Evolutionary conservation across 1,140 invertebrate species (phyloP).

Genomic region (Dendroctonus valens): DNA sequence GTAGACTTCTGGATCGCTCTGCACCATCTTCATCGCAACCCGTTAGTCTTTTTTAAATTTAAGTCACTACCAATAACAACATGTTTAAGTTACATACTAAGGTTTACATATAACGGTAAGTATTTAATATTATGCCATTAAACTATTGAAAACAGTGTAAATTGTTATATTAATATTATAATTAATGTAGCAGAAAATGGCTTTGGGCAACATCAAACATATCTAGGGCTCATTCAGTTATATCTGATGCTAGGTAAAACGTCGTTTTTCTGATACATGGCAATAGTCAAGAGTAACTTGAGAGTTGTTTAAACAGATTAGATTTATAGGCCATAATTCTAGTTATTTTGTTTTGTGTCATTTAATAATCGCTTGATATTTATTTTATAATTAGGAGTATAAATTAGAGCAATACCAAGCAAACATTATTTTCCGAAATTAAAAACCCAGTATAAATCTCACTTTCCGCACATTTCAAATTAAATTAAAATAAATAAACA

Average conservation of each 20-base stretch:
- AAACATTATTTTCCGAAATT: too few species aligned
- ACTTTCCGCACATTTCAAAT: not conserved
- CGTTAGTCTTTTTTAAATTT: not conserved
- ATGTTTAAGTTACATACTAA: conserved; percentile 9
- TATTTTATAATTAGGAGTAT: too few species aligned
- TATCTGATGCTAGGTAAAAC: conserved; percentile 1
- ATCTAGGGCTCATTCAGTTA: conserved; percentile 18
- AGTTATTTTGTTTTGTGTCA: too few species aligned
- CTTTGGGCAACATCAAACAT: conserved; percentile 5
- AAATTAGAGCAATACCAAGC: too few species aligned
- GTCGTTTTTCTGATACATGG: conserved; percentile 3
- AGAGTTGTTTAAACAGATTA: not conserved
- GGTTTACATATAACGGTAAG: conserved; percentile 4
- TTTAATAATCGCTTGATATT: too few species aligned
- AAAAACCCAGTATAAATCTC: not conserved
- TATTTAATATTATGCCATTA: not conserved
- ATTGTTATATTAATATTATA: not conserved
- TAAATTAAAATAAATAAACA: too few species aligned
- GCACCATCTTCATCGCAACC: not conserved
- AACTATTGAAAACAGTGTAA: conserved; percentile 2
- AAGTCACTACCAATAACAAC: not conserved
- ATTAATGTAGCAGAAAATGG: not conserved
- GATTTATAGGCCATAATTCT: too few species aligned
- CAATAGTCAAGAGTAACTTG: not conserved
- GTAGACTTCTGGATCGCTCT: not conserved